Conservation (phyloP, 2,113 vertebrate genomes). For the Vireo altiloquus region DNA sequence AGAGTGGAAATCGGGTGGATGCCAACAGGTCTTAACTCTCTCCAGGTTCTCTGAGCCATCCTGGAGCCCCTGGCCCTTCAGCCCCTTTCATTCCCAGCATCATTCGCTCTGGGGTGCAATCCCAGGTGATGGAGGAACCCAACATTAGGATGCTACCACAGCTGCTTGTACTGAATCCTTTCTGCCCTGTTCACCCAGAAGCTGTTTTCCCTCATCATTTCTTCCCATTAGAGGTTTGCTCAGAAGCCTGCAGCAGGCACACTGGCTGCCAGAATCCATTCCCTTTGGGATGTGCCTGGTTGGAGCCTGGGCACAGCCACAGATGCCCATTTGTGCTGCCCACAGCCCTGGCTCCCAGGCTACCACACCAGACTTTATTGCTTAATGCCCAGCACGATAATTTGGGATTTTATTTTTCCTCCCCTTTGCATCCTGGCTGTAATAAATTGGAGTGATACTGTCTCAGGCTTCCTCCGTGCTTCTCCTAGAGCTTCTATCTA, state of each 20-base stretch:
- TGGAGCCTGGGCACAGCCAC: background rate
- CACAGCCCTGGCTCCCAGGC: background rate
- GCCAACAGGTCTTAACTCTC: accelerated
- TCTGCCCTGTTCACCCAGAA: background rate
- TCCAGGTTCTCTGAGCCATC: background rate
- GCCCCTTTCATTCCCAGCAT: background rate
- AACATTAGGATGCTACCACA: accelerated
- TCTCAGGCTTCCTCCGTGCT: background rate
- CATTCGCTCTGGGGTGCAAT: accelerated
- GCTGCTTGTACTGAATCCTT: background rate
- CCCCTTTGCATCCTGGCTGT: background rate
- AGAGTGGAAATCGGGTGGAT: background rate
- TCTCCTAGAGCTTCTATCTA: background rate
- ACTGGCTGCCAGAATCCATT: background rate
- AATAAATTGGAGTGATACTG: background rate
- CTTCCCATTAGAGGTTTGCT: background rate
- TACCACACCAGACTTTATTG: background rate
- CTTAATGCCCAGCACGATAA: background rate
- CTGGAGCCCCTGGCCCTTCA: background rate
- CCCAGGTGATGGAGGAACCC: accelerated
- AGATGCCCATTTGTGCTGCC: background rate
- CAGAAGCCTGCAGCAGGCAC: background rate
- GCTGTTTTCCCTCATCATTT: background rate
- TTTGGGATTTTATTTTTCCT: background rate
- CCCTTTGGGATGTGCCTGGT: background rate